These are phyloP conservation scores for Drosophila pruinosa DNA, from an alignment of 1,140 invertebrate genomes.

Conservation along the genomic window DNA sequence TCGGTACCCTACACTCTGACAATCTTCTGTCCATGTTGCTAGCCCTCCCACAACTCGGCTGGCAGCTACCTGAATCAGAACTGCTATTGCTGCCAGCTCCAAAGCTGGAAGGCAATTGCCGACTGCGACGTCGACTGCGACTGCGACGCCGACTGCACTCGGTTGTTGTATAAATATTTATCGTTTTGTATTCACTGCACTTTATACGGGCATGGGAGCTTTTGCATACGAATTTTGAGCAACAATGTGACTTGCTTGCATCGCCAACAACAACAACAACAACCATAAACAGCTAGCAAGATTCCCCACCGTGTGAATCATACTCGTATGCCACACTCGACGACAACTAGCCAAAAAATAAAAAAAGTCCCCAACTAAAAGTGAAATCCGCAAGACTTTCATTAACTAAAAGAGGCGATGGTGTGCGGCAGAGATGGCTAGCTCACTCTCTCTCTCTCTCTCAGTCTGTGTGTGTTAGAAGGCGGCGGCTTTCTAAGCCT, in stretches of 20 bases:
- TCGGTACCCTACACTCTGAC: neutral
- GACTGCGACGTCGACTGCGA: neutral
- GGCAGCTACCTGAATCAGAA: constrained; percentile 16
- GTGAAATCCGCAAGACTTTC: constrained; percentile 50
- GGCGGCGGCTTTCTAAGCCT: neutral
- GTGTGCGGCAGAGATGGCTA: neutral
- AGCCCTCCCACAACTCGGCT: neutral
- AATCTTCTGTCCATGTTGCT: neutral
- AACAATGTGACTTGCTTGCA: constrained; percentile 31
- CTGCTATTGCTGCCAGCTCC: neutral
- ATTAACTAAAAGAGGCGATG: constrained; percentile 51
- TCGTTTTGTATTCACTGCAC: constrained; percentile 7
- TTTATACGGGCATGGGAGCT: constrained; percentile 20
- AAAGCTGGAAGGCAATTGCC: neutral
- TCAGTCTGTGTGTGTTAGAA: too few species aligned
- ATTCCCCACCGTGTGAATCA: constrained; percentile 40
- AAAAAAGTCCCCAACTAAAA: constrained; percentile 9
- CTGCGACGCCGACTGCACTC: neutral
- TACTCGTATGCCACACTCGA: constrained; percentile 23
- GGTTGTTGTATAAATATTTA: constrained; percentile 10
- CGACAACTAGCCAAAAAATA: constrained; percentile 11
- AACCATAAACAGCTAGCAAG: constrained; percentile 18
- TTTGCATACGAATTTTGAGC: constrained; percentile 17
- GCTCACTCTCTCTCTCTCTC: neutral
- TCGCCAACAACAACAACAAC: constrained; percentile 2